Evolutionary conservation across 2,113 vertebrate genomes (phyloP).

Genomic region (Syngnathus typhle): DNA sequence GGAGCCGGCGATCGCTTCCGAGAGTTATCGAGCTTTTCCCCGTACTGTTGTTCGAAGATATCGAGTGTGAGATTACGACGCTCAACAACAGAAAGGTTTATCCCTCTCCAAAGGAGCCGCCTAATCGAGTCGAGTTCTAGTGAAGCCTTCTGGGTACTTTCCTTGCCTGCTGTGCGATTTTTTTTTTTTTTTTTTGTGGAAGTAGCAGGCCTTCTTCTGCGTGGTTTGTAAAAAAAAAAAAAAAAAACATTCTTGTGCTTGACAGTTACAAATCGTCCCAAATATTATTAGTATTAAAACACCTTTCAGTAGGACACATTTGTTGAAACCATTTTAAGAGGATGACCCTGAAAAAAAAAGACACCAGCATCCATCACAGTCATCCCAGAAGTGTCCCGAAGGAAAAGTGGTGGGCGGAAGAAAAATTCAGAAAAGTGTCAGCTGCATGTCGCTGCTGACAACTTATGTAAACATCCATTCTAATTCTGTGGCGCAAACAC

Average conservation of each 20-base stretch:
- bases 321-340: background rate
- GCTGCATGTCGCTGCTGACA: conserved; percentile 32
- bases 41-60: background rate
- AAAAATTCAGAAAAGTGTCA: conserved; percentile 40
- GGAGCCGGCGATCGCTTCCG: background rate
- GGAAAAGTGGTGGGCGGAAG: conserved; percentile 32
- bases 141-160: background rate
- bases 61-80: background rate
- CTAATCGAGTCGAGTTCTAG: background rate
- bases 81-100: background rate
- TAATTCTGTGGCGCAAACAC: conserved; percentile 18
- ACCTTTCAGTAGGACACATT: no score
- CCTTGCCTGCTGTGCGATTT: no score
- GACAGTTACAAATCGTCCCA: background rate
- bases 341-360: conserved; percentile 22
- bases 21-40: background rate
- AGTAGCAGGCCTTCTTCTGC: background rate
- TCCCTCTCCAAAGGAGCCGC: background rate
- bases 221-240: background rate
- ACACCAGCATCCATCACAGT: conserved; percentile 21
- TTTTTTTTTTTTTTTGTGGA: background rate
- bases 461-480: conserved; percentile 56
- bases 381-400: conserved; percentile 37
- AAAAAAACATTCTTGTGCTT: background rate
- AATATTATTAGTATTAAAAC: no score